phyloP scores from a whole-genome alignment of 2,797 vertebrate genomes.

The Liparis tanakae region DNA sequence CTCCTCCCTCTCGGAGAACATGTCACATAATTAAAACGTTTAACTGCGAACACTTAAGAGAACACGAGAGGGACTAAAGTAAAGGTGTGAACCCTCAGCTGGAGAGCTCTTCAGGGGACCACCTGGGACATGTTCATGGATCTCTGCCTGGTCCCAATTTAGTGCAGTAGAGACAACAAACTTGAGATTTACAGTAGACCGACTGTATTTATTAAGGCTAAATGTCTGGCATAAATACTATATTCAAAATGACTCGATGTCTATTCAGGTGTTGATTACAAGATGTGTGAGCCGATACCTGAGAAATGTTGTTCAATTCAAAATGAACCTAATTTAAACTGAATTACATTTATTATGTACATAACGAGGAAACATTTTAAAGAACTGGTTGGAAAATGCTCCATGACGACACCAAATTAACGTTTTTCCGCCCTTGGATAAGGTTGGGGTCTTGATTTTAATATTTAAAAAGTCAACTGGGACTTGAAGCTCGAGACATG shows the following conservation, averaged over 20 bases:
- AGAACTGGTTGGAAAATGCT: too few relatives aligned
- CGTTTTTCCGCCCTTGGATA: too few relatives aligned
- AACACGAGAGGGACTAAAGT: slow-evolving; percentile 1
- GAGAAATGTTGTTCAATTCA: background rate
- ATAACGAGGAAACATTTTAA: too few relatives aligned
- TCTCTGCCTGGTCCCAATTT: background rate
- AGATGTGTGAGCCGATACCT: too few relatives aligned
- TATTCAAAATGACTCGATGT: background rate
- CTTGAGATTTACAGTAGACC: background rate
- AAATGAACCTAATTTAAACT: too few relatives aligned
- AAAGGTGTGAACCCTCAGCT: background rate
- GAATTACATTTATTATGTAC: too few relatives aligned
- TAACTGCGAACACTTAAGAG: background rate
- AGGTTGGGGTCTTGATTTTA: too few relatives aligned
- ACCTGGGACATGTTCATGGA: too few relatives aligned
- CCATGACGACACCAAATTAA: too few relatives aligned
- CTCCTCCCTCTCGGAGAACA: background rate
- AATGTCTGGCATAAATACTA: background rate
- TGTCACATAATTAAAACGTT: background rate
- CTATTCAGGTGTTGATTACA: background rate
- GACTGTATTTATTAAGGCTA: background rate
- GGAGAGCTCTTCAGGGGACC: background rate
- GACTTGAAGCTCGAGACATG: too few relatives aligned
- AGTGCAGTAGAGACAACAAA: background rate
- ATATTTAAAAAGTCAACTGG: too few relatives aligned